phyloP scores from a whole-genome alignment of 2,888 invertebrate genomes.

The Capitulum mitella region DNA sequence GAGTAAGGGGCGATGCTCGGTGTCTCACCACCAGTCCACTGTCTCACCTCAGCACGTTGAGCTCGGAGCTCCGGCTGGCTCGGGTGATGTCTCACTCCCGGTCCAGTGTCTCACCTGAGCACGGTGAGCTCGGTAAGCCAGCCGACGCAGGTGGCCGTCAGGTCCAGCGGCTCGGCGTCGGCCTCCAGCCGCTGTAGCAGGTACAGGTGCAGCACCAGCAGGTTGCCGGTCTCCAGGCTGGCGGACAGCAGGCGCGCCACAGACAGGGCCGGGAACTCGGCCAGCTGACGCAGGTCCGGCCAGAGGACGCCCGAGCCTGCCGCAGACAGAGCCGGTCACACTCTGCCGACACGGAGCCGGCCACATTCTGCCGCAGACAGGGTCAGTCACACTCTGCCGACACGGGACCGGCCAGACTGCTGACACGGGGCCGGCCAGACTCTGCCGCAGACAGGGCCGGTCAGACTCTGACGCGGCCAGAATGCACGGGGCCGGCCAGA shows the following conservation, averaged over 20 bases:
- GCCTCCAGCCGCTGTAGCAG: constrained; percentile 13
- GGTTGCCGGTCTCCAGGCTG: background rate
- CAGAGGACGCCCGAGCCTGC: background rate
- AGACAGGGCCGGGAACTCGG: background rate
- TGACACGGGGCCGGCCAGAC: too few relatives aligned
- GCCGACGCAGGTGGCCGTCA: background rate
- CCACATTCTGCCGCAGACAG: too few relatives aligned
- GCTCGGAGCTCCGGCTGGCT: too few relatives aligned
- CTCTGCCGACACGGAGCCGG: too few relatives aligned
- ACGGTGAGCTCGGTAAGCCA: background rate
- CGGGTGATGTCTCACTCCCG: too few relatives aligned
- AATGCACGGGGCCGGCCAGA: background rate
- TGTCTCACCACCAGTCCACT: too few relatives aligned
- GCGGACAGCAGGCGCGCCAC: background rate
- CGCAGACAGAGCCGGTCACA: too few relatives aligned
- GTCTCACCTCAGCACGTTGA: too few relatives aligned
- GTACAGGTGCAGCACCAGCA: constrained; percentile 9
- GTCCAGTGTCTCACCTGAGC: constrained; percentile 1
- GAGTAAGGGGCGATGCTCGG: too few relatives aligned
- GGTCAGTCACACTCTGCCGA: too few relatives aligned
- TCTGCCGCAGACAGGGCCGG: background rate
- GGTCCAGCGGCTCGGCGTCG: background rate
- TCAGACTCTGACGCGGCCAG: background rate
- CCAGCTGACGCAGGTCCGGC: background rate
- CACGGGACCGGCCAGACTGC: too few relatives aligned